Evolutionary conservation across 2,113 vertebrate genomes (phyloP).

Genomic region (Pteruthius melanotis): DNA sequence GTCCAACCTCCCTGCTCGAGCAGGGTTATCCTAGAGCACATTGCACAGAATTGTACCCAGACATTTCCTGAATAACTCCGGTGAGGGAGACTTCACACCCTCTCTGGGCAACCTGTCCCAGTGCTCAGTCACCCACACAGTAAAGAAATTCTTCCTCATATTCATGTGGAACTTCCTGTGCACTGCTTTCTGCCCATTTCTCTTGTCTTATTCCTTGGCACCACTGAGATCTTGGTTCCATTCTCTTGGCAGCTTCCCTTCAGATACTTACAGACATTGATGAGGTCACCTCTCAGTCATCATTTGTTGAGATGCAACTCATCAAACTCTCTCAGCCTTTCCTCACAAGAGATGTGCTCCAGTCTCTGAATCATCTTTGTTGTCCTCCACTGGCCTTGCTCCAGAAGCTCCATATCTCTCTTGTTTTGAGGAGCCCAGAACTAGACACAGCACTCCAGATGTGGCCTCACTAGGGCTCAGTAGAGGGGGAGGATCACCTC

Average conservation of each 20-base stretch:
- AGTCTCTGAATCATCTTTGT: not conserved
- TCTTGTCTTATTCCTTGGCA: not conserved
- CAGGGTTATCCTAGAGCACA: not conserved
- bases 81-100: not conserved
- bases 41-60: not conserved
- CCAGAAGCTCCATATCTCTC: not conserved
- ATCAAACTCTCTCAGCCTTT: not conserved
- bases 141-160: not conserved
- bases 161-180: not conserved
- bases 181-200: not conserved
- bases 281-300: not conserved
- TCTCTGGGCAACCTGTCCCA: not conserved
- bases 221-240: not conserved
- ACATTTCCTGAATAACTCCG: not conserved
- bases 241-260: not conserved
- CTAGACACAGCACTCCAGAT: not conserved
- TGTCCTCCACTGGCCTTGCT: not conserved
- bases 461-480: not conserved
- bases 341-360: not conserved
- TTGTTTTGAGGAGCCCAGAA: not conserved
- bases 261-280: too few relatives aligned
- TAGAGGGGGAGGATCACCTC: not conserved
- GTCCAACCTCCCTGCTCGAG: not conserved
- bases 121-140: too few relatives aligned
- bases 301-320: not conserved